phyloP scores from a whole-genome alignment of 1,140 invertebrate genomes.

The Berghia stephanieae region DNA sequence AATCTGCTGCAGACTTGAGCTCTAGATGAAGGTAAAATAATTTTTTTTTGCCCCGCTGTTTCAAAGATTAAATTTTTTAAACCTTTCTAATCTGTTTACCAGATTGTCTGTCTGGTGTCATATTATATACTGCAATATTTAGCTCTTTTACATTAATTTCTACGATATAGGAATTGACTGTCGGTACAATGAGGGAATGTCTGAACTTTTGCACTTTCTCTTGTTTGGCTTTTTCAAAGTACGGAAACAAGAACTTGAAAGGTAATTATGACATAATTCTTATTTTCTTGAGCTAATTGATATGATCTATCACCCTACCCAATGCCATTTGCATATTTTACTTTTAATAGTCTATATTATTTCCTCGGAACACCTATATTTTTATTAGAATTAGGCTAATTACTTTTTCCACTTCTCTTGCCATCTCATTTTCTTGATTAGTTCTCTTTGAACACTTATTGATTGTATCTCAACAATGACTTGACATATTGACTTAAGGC shows the following conservation, averaged over 20 bases:
- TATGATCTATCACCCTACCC: too few species aligned
- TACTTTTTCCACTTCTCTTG: too few species aligned
- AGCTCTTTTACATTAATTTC: not conserved
- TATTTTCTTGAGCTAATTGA: not conserved
- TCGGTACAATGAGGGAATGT: slow-evolving; percentile 59
- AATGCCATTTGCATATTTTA: too few species aligned
- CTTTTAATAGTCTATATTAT: too few species aligned
- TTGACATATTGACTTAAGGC: too few species aligned
- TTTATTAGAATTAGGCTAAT: too few species aligned
- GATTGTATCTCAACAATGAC: too few species aligned
- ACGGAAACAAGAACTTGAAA: slow-evolving; percentile 57
- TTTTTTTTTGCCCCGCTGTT: too few species aligned
- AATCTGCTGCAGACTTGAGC: not conserved
- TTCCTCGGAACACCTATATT: too few species aligned
- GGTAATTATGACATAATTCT: too few species aligned
- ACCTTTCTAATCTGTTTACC: not conserved
- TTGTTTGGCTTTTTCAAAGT: slow-evolving; percentile 63
- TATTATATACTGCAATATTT: not conserved
- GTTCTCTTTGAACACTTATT: too few species aligned
- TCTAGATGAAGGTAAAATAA: not conserved
- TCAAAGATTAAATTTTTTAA: not conserved
- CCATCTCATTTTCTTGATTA: too few species aligned
- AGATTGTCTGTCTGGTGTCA: not conserved
- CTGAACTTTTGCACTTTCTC: slow-evolving; percentile 58
- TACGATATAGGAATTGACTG: slow-evolving; percentile 59